phyloP scores from a whole-genome alignment of 2,113 vertebrate genomes.

The Cricetomys ansorgei region DNA sequence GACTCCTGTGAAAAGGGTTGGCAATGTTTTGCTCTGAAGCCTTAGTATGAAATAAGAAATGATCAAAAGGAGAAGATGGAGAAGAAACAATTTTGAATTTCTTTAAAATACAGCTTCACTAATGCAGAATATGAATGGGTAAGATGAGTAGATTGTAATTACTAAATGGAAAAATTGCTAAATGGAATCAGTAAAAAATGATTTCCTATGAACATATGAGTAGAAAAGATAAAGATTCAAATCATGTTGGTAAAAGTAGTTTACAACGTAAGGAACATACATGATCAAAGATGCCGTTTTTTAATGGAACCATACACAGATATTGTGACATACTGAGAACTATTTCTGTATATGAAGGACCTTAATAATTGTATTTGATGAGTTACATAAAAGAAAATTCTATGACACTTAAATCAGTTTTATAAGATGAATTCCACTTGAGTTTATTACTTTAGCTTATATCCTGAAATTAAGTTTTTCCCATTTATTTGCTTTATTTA shows the following conservation, averaged over 20 bases:
- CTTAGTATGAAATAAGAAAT: neutral
- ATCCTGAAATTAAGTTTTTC: neutral
- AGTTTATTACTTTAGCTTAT: neutral
- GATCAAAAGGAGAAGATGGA: neutral
- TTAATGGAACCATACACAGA: neutral
- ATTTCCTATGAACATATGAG: neutral
- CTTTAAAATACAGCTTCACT: neutral
- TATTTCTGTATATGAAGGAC: neutral
- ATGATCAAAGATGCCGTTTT: neutral
- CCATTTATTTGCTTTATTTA: neutral
- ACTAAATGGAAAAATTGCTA: neutral
- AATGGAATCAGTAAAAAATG: neutral
- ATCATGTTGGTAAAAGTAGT: neutral
- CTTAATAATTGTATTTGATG: neutral
- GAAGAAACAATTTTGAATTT: neutral
- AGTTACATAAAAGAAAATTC: neutral
- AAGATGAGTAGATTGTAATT: neutral
- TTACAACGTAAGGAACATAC: neutral
- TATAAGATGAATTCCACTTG: neutral
- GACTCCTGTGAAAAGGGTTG: neutral
- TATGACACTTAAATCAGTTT: constrained; percentile 8
- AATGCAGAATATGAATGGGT: neutral
- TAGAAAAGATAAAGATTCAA: neutral
- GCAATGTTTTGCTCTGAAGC: neutral
- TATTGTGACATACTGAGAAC: neutral